These are phyloP conservation scores for Falco peregrinus DNA, from an alignment of 2,797 vertebrate species.

Conservation along the genomic window DNA sequence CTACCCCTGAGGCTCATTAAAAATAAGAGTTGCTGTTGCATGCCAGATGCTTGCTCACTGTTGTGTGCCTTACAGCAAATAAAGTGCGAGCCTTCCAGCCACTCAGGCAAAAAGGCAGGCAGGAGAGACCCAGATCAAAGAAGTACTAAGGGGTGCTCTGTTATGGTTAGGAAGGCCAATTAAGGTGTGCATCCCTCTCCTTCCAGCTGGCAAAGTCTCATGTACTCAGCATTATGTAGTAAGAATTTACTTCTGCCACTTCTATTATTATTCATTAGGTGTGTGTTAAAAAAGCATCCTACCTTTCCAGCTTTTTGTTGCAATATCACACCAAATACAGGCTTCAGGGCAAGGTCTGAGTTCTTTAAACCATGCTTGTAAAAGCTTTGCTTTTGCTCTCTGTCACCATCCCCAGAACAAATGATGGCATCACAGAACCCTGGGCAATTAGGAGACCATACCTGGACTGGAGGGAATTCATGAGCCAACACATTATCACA, in stretches of 20 bases:
- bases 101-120: background rate
- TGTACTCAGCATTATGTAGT: background rate
- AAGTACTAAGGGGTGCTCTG: background rate
- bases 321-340: background rate
- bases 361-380: background rate
- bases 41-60: constrained; percentile 30
- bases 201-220: constrained; percentile 35
- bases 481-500: constrained; percentile 49
- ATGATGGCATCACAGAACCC: fast-evolving
- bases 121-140: constrained; percentile 37
- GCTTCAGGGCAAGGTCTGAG: background rate
- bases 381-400: background rate
- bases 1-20: background rate
- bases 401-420: background rate
- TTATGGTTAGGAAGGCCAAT: constrained; percentile 14
- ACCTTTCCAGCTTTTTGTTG: background rate
- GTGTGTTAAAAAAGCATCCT: background rate
- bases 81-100: background rate
- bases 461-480: constrained; percentile 13
- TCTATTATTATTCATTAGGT: background rate
- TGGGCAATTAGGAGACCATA: background rate
- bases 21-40: constrained; percentile 8
- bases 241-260: background rate
- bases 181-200: background rate
- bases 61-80: constrained; percentile 11